A percentile compares a stretch with the other conserved stretches of the same genome.
Conservation (phyloP, 2,888 invertebrate genomes). For the Cacoxenus indagator region DNA sequence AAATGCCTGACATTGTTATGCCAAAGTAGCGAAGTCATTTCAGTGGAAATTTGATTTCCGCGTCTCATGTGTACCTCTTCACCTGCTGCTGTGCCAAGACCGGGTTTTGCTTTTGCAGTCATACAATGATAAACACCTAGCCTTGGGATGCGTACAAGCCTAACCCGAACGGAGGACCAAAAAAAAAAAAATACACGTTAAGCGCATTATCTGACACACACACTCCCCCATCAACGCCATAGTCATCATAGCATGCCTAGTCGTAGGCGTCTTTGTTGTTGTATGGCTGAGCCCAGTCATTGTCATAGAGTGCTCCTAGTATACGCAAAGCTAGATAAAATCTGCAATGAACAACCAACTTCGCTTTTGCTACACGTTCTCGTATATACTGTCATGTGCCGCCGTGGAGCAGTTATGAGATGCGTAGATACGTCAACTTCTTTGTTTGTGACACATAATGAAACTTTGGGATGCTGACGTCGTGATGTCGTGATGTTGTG, state of each 20-base stretch:
- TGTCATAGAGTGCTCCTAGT: not conserved
- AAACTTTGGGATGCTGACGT: not conserved
- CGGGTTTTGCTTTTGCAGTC: not conserved
- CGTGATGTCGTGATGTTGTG: too few species aligned
- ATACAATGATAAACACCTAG: not conserved
- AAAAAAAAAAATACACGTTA: constrained; percentile 63
- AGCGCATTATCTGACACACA: constrained; percentile 58
- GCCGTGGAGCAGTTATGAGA: not conserved
- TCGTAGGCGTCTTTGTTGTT: not conserved
- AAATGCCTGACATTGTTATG: constrained; percentile 36
- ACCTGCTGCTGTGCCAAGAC: not conserved
- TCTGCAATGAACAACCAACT: constrained; percentile 5
- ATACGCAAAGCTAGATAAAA: not conserved
- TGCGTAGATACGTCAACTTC: not conserved
- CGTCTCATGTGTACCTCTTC: constrained; percentile 34
- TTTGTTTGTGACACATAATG: not conserved
- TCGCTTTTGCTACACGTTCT: too few species aligned
- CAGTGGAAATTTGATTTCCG: constrained; percentile 61
- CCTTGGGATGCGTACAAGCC: not conserved
- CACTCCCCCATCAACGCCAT: constrained; percentile 36
- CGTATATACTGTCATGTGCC: not conserved
- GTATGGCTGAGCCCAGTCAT: not conserved
- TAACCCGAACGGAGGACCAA: not conserved
- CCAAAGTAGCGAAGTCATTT: constrained; percentile 57
- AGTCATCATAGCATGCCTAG: not conserved